Evolutionary conservation across 2,888 invertebrate species (phyloP).

Genomic region (Trisateles emortualis): DNA sequence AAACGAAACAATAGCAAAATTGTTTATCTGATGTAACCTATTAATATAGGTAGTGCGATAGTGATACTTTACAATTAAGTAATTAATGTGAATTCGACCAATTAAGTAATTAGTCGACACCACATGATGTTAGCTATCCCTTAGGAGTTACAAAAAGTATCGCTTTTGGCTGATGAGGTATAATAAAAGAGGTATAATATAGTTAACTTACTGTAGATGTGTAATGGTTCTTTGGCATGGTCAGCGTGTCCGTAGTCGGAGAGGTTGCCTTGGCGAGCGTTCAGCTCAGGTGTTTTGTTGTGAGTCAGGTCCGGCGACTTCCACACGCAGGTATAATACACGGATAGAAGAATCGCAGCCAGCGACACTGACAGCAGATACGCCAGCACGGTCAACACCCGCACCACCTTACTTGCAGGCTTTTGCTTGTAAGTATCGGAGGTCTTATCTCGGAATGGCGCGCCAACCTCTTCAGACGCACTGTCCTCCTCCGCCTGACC

Average conservation of each 20-base stretch:
- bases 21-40: not conserved
- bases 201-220: not conserved
- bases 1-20: no score
- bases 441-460: slow-evolving; percentile 25
- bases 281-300: slow-evolving; percentile 52
- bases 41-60: slow-evolving; percentile 13
- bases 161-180: not conserved
- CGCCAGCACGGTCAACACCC: slow-evolving; percentile 92
- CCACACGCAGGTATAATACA: slow-evolving; percentile 94
- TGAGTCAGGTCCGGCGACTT: slow-evolving; percentile 88
- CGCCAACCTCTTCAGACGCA: slow-evolving; percentile 42
- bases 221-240: not conserved
- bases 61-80: slow-evolving; percentile 37
- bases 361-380: slow-evolving; percentile 95
- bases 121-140: slow-evolving; percentile 21
- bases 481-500: slow-evolving; percentile 55
- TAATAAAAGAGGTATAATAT: not conserved
- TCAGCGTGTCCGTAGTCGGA: slow-evolving; percentile 15
- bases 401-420: slow-evolving; percentile 77
- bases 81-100: slow-evolving; percentile 42
- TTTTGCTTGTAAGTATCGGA: slow-evolving; percentile 77
- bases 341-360: slow-evolving; percentile 92
- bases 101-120: slow-evolving; percentile 48
- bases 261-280: slow-evolving; percentile 48
- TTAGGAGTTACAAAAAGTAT: slow-evolving; percentile 5